Evolutionary conservation across 2,888 invertebrate species (phyloP).

Genomic region (Lysandra bellargus): DNA sequence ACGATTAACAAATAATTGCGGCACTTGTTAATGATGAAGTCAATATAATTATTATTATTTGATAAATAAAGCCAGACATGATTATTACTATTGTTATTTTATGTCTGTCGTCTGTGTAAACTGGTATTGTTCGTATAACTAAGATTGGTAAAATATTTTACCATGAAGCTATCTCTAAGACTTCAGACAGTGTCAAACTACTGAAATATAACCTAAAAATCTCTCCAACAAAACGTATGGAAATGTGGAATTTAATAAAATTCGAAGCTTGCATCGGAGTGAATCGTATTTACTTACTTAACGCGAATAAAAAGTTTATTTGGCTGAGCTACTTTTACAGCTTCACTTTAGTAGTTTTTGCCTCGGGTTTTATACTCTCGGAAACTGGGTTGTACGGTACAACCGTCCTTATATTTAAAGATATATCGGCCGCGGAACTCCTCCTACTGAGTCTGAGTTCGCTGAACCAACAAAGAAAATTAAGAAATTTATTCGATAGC

Average conservation of each 20-base stretch:
- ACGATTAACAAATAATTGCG: conserved; percentile 26
- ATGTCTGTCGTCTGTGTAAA: not conserved
- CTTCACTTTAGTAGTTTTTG: conserved; percentile 24
- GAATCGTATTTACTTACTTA: conserved; percentile 37
- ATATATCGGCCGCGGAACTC: conserved; percentile 32
- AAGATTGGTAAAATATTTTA: not conserved
- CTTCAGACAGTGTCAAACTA: not conserved
- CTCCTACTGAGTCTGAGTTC: conserved; percentile 32
- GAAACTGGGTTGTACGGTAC: not conserved
- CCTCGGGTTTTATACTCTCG: conserved; percentile 9
- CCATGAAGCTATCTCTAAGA: not conserved
- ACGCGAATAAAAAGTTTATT: conserved; percentile 21
- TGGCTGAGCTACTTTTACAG: conserved; percentile 34
- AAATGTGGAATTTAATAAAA: conserved; percentile 37
- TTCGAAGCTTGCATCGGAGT: conserved; percentile 38
- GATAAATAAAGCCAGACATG: not conserved
- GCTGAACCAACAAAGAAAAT: conserved; percentile 32
- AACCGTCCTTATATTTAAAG: conserved; percentile 31
- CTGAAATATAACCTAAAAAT: conserved; percentile 11
- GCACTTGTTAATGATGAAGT: conserved; percentile 6
- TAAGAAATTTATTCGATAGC: conserved; percentile 32
- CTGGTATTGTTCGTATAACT: not conserved
- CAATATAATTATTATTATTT: conserved; percentile 11
- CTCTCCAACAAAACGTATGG: not conserved
- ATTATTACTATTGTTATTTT: not conserved